Conservation (phyloP, 2,888 invertebrate genomes). For the Megaustenia siamemsis region DNA sequence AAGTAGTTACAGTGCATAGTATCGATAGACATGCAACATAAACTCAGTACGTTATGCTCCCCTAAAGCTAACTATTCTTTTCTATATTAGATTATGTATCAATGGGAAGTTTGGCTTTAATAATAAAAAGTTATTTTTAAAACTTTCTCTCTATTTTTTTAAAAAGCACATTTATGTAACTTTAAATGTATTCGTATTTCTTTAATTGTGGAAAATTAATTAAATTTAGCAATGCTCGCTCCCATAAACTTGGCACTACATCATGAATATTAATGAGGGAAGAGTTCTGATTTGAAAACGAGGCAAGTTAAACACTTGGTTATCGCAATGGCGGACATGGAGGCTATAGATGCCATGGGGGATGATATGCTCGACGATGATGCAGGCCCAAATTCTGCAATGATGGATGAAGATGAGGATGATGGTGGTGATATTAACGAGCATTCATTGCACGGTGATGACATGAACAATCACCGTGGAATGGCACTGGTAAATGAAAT, state of each 20-base stretch:
- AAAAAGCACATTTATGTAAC: too few relatives aligned
- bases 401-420: constrained; percentile 42
- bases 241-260: neutral
- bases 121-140: too few relatives aligned
- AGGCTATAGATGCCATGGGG: constrained; percentile 67
- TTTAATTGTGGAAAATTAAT: too few relatives aligned
- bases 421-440: neutral
- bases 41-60: too few relatives aligned
- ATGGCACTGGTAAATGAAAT: constrained; percentile 36
- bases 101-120: too few relatives aligned
- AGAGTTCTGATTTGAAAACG: neutral
- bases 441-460: constrained; percentile 11
- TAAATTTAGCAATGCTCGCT: too few relatives aligned
- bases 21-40: too few relatives aligned
- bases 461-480: neutral
- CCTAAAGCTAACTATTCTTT: too few relatives aligned
- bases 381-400: constrained; percentile 5
- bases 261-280: neutral
- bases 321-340: constrained; percentile 69
- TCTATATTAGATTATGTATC: too few relatives aligned
- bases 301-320: constrained; percentile 18
- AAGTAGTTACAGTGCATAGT: too few relatives aligned
- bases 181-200: too few relatives aligned
- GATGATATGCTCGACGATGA: constrained; percentile 60
- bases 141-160: too few relatives aligned